phyloP scores from a whole-genome alignment of 2,113 vertebrate genomes.

The Nettapus auritus region DNA sequence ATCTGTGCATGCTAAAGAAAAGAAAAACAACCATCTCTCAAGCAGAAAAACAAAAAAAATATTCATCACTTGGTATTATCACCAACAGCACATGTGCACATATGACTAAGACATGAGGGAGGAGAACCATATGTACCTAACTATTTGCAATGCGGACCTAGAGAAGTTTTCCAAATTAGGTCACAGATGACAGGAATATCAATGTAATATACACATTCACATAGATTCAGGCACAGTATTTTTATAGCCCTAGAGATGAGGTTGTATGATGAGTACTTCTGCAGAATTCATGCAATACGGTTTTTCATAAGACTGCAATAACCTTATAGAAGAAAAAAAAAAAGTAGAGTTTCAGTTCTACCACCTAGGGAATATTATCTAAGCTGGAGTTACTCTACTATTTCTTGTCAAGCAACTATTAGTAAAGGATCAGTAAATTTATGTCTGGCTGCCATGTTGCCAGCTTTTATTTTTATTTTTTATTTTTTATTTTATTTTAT shows the following conservation, averaged over 20 bases:
- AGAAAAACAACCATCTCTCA: not conserved
- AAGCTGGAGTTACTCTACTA: not conserved
- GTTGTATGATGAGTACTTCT: not conserved
- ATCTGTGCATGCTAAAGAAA: not conserved
- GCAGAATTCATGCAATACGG: not conserved
- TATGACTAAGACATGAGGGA: constrained; percentile 59
- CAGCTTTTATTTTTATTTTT: not conserved
- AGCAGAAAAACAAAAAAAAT: constrained; percentile 22
- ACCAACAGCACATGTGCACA: constrained; percentile 1
- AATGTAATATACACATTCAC: not conserved
- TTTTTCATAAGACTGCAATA: not conserved
- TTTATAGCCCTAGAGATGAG: not conserved
- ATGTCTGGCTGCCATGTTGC: not conserved
- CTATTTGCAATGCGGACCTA: constrained; percentile 11
- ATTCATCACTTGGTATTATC: constrained; percentile 47
- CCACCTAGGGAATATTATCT: not conserved
- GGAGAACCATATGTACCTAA: constrained; percentile 41
- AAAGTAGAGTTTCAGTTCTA: not conserved
- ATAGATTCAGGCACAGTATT: not conserved
- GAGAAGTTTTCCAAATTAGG: not conserved
- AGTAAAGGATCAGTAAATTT: not conserved
- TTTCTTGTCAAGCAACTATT: not conserved
- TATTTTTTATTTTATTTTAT: not conserved
- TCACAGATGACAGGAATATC: not conserved
- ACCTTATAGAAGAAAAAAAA: not conserved